phyloP scores from a whole-genome alignment of 2,797 vertebrate genomes.

The Centropyge bicolor region DNA sequence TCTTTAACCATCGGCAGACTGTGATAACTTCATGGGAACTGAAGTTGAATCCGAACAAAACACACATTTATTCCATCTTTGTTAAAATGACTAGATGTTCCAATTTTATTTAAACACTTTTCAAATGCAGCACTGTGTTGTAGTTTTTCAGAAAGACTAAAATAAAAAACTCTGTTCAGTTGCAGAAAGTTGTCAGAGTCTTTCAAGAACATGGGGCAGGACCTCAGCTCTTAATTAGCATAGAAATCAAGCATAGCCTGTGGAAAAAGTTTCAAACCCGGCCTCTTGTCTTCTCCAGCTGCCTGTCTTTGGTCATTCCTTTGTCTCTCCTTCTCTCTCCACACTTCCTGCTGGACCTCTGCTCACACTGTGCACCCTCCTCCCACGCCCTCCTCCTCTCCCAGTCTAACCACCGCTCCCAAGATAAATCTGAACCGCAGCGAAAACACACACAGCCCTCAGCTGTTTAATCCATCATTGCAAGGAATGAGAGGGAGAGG shows the following conservation, averaged over 20 bases:
- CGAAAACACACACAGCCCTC: constrained; percentile 65
- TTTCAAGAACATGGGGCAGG: fast-evolving
- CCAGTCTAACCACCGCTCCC: constrained; percentile 64
- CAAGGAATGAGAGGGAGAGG: constrained; percentile 35
- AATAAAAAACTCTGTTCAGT: background rate
- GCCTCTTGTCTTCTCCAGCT: background rate
- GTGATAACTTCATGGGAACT: too few species aligned
- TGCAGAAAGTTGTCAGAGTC: background rate
- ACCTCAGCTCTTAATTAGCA: background rate
- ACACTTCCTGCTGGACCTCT: constrained; percentile 47
- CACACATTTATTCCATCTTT: background rate
- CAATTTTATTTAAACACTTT: background rate
- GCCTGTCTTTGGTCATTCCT: constrained; percentile 3
- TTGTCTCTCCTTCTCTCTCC: constrained; percentile 18
- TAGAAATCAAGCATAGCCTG: background rate
- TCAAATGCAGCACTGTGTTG: background rate
- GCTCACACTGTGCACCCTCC: constrained; percentile 38
- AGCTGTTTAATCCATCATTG: constrained; percentile 68
- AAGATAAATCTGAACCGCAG: constrained; percentile 60
- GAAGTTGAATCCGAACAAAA: too few species aligned
- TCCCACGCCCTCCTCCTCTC: constrained; percentile 55
- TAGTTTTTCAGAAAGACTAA: background rate
- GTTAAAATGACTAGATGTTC: background rate
- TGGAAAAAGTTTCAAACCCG: background rate
- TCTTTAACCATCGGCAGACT: too few species aligned